phyloP scores from a whole-genome alignment of 2,113 vertebrate genomes.

The Opisthocomus hoazin region DNA sequence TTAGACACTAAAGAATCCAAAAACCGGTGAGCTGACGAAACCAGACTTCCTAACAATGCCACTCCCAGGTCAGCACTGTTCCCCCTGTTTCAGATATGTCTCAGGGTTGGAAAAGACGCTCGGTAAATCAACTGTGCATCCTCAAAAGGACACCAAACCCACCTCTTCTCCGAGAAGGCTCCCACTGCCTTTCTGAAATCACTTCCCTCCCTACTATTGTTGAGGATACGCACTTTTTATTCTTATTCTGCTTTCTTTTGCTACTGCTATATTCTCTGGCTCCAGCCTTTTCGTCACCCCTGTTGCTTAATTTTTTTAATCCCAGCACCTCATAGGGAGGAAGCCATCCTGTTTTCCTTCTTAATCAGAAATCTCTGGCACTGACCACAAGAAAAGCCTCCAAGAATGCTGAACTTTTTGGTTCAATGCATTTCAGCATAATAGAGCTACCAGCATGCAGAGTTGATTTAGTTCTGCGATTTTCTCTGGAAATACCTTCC shows the following conservation, averaged over 20 bases:
- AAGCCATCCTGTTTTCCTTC: constrained; percentile 7
- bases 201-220: not conserved
- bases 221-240: not conserved
- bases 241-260: not conserved
- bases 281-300: not conserved
- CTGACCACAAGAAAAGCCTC: not conserved
- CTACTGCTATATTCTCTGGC: not conserved
- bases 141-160: not conserved
- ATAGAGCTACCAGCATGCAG: constrained; percentile 1
- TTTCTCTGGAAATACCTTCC: not conserved
- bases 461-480: constrained; percentile 1
- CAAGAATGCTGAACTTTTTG: not conserved
- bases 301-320: constrained; percentile 11
- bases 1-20: not conserved
- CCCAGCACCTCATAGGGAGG: constrained; percentile 5
- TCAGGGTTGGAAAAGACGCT: not conserved
- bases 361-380: constrained; percentile 24
- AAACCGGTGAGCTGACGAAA: fast-evolving
- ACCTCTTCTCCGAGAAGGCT: not conserved
- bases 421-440: constrained; percentile 3
- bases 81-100: not conserved
- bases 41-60: fast-evolving
- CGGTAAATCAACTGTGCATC: fast-evolving
- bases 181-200: not conserved
- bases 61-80: not conserved